A percentile compares a stretch with the other conserved stretches of the same genome.
phyloP scores from a whole-genome alignment of 2,888 invertebrate species.

The Philhelius pedissequus region DNA sequence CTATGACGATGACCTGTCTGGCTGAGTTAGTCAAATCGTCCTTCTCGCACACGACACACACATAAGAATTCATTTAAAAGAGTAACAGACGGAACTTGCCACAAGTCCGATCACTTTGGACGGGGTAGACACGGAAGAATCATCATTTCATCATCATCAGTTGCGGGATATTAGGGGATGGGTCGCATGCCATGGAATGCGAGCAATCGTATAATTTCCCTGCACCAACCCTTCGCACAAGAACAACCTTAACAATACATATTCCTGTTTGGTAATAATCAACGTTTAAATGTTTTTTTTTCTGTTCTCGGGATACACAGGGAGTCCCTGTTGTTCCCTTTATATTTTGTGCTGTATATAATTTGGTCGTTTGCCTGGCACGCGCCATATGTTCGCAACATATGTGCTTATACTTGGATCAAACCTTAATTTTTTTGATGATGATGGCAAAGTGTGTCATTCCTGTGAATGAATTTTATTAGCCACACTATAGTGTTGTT shows the following conservation, averaged over 20 bases:
- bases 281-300: slow-evolving; percentile 49
- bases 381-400: slow-evolving; percentile 68
- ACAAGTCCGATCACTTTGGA: slow-evolving; percentile 28
- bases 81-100: slow-evolving; percentile 45
- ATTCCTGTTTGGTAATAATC: slow-evolving; percentile 40
- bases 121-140: slow-evolving; percentile 33
- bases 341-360: slow-evolving; percentile 11
- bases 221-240: slow-evolving; percentile 69
- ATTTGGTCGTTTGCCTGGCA: slow-evolving; percentile 58
- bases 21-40: neutral
- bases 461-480: slow-evolving; percentile 62
- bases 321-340: slow-evolving; percentile 15
- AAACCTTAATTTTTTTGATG: slow-evolving; percentile 33
- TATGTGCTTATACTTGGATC: slow-evolving; percentile 34
- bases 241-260: no score
- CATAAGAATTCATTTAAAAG: neutral
- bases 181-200: slow-evolving; percentile 72
- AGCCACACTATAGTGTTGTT: slow-evolving; percentile 32
- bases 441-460: slow-evolving; percentile 51
- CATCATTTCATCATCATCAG: slow-evolving; percentile 41
- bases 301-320: neutral
- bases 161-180: slow-evolving; percentile 45
- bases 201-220: slow-evolving; percentile 78
- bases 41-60: slow-evolving; percentile 42
- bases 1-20: slow-evolving; percentile 56